These are phyloP conservation scores for Cactoblastis cactorum DNA, from an alignment of 2,888 invertebrate species.

Conservation along the genomic window DNA sequence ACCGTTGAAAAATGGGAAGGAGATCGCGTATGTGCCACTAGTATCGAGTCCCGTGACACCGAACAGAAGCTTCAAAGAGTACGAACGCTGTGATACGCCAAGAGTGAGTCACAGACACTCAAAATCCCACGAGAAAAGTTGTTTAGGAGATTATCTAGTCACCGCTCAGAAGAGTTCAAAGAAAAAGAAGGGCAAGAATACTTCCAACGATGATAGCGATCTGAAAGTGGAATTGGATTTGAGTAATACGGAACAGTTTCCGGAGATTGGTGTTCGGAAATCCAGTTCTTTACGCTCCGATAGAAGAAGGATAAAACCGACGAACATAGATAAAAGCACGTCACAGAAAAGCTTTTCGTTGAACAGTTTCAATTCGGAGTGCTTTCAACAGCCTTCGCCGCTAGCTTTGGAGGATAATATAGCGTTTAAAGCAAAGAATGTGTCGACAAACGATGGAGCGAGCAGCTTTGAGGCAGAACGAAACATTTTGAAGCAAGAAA, in stretches of 20 bases:
- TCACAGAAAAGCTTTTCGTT: conserved; percentile 55
- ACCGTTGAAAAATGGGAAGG: conserved; percentile 60
- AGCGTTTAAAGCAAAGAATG: conserved; percentile 54
- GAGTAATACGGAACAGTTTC: conserved; percentile 62
- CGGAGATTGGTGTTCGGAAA: conserved; percentile 63
- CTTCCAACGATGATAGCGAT: conserved; percentile 45
- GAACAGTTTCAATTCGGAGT: conserved; percentile 56
- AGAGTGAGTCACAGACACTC: conserved; percentile 50
- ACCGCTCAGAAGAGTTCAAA: conserved; percentile 51
- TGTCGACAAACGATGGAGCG: conserved; percentile 49
- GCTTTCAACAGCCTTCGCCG: conserved; percentile 52
- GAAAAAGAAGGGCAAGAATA: conserved; percentile 52
- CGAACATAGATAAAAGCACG: conserved; percentile 53
- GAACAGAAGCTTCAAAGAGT: conserved; percentile 41
- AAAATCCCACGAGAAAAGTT: conserved; percentile 57
- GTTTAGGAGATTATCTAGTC: conserved; percentile 59
- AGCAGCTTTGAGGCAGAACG: conserved; percentile 62
- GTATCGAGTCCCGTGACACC: conserved; percentile 61
- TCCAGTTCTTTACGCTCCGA: conserved; percentile 55
- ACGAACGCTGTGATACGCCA: conserved; percentile 64
- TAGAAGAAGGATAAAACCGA: conserved; percentile 75
- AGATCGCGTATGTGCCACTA: conserved; percentile 39
- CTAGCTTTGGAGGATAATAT: conserved; percentile 55
- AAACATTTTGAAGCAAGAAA: conserved; percentile 62
- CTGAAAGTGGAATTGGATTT: conserved; percentile 54